These are phyloP conservation scores for Drosophila pachea DNA, from an alignment of 1,140 invertebrate genomes.

Conservation along the genomic window DNA sequence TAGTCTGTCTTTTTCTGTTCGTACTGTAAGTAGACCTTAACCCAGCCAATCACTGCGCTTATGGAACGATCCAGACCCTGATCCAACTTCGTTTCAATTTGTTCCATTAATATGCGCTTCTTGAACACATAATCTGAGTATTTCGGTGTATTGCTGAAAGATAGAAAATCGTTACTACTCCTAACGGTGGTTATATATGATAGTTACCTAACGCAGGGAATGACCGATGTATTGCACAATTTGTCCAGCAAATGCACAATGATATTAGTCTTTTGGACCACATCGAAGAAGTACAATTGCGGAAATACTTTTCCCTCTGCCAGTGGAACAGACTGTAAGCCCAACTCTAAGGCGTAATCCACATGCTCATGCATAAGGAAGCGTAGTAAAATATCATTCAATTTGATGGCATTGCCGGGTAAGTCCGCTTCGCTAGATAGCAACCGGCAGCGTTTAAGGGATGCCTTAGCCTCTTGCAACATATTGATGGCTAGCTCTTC, in stretches of 20 bases:
- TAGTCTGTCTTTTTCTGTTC: slow-evolving; percentile 98
- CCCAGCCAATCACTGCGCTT: slow-evolving; percentile 93
- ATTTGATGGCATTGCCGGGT: slow-evolving; percentile 88
- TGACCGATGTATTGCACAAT: slow-evolving; percentile 92
- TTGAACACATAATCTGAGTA: slow-evolving; percentile 92
- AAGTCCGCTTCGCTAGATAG: slow-evolving; percentile 90
- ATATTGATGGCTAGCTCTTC: slow-evolving; percentile 97
- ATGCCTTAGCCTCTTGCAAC: slow-evolving; percentile 93
- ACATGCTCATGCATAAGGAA: slow-evolving; percentile 95
- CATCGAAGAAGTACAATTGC: slow-evolving; percentile 96
- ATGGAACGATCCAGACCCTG: slow-evolving; percentile 93
- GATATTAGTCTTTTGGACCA: slow-evolving; percentile 95
- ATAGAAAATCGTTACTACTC: background rate
- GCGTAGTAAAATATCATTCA: slow-evolving; percentile 93
- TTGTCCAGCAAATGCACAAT: slow-evolving; percentile 98
- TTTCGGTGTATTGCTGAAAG: slow-evolving; percentile 88
- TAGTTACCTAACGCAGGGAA: slow-evolving; percentile 91
- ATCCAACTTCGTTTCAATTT: slow-evolving; percentile 95
- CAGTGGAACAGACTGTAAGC: slow-evolving; percentile 93
- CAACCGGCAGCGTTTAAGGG: slow-evolving; percentile 92
- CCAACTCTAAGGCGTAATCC: slow-evolving; percentile 97
- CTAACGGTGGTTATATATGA: slow-evolving; percentile 3
- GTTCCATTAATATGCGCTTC: slow-evolving; percentile 91
- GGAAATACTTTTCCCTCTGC: slow-evolving; percentile 91
- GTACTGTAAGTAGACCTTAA: slow-evolving; percentile 92